Conservation (phyloP, 53 echinoderm and acorn worm species). For the Echinometra lucunter region DNA sequence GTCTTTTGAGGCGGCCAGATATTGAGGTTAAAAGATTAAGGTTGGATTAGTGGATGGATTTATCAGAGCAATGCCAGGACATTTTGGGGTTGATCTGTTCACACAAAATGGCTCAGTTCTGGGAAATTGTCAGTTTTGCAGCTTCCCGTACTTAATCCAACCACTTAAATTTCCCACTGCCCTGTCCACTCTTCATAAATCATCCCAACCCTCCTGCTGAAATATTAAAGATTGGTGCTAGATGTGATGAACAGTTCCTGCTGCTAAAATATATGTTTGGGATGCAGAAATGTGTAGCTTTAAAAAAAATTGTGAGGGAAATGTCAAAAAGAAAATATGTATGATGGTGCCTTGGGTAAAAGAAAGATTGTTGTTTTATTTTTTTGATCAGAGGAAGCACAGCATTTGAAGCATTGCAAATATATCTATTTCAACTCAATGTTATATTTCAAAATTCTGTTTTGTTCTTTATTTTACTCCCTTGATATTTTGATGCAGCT, state of each 20-base stretch:
- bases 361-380: background rate
- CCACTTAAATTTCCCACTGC: background rate
- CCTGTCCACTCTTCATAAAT: slow-evolving; percentile 22
- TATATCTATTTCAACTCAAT: background rate
- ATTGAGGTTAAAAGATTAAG: slow-evolving; percentile 49
- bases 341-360: no score
- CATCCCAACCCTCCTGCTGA: background rate
- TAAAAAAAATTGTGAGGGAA: no score
- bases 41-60: slow-evolving; percentile 41
- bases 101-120: slow-evolving; percentile 20
- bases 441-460: background rate
- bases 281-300: no score
- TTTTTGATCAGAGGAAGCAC: background rate
- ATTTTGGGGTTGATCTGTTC: slow-evolving; percentile 8
- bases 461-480: background rate
- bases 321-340: no score
- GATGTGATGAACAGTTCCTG: background rate
- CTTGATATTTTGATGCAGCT: slow-evolving; percentile 10
- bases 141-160: slow-evolving; percentile 17
- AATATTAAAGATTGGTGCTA: background rate
- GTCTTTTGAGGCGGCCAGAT: slow-evolving; percentile 30
- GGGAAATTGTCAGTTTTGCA: slow-evolving; percentile 40
- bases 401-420: background rate
- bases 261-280: no score
- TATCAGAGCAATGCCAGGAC: slow-evolving; percentile 30